A percentile compares a stretch with the other conserved stretches of the same genome.
These are phyloP conservation scores for Austrofundulus limnaeus DNA, from an alignment of 2,113 vertebrate genomes.

Conservation along the genomic window DNA sequence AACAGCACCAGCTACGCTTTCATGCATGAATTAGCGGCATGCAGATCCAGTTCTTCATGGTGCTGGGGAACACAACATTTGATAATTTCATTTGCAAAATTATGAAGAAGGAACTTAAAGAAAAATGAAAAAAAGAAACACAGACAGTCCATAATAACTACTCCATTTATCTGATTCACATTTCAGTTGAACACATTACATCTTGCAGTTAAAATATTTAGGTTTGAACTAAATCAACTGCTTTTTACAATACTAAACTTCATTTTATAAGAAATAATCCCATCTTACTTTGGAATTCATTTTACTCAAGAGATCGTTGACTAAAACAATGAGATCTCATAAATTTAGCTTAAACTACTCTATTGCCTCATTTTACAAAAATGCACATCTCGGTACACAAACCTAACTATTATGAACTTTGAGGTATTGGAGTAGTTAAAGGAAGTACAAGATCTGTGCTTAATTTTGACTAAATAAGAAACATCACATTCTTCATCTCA, in stretches of 20 bases:
- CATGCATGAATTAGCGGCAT: slow-evolving; percentile 74
- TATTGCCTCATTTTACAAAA: slow-evolving; percentile 43
- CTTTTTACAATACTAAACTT: slow-evolving; percentile 63
- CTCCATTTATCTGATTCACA: slow-evolving; percentile 56
- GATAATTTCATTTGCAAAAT: slow-evolving; percentile 70
- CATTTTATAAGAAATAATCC: slow-evolving; percentile 57
- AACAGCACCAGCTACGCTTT: slow-evolving; percentile 69
- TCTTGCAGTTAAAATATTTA: slow-evolving; percentile 51
- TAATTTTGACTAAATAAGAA: no score
- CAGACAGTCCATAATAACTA: slow-evolving; percentile 50
- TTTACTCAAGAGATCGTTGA: slow-evolving; percentile 43
- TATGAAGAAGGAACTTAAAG: slow-evolving; percentile 47
- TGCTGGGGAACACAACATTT: slow-evolving; percentile 61
- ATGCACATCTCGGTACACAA: slow-evolving; percentile 56
- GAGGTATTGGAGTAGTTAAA: not conserved
- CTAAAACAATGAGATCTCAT: slow-evolving; percentile 74
- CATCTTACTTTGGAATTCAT: slow-evolving; percentile 46
- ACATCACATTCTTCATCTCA: no score
- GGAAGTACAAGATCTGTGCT: slow-evolving; percentile 3
- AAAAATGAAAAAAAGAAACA: slow-evolving; percentile 30
- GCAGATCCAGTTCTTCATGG: slow-evolving; percentile 67
- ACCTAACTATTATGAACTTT: slow-evolving; percentile 55
- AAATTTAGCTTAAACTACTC: slow-evolving; percentile 59
- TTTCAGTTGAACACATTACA: slow-evolving; percentile 48
- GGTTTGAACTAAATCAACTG: slow-evolving; percentile 64